A percentile compares a stretch with the other conserved stretches of the same genome.
Evolutionary conservation across 2,113 vertebrate genomes (phyloP).

Genomic region (Perccottus glenii): DNA sequence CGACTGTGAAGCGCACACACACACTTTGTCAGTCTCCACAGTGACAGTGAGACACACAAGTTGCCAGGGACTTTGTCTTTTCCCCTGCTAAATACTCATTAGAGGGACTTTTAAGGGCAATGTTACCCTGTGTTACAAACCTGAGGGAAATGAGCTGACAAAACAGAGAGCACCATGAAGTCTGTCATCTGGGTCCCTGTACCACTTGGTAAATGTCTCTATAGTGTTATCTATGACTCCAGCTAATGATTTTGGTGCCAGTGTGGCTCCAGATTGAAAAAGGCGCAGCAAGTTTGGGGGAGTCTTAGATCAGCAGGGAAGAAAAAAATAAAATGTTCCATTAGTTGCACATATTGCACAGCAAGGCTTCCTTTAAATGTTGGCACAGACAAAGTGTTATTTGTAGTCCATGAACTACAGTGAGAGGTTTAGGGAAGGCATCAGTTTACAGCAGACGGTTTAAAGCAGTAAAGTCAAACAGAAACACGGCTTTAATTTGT

Average conservation of each 20-base stretch:
- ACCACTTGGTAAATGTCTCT: neutral
- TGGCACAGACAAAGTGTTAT: slow-evolving; percentile 7
- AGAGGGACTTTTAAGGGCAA: slow-evolving; percentile 76
- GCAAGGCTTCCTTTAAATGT: neutral
- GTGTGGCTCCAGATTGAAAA: slow-evolving; percentile 49
- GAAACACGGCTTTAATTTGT: neutral
- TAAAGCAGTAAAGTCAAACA: neutral
- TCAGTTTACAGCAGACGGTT: too few species aligned
- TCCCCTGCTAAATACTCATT: slow-evolving; percentile 76
- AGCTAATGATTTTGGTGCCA: slow-evolving; percentile 48
- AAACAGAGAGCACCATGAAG: slow-evolving; percentile 44
- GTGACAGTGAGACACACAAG: slow-evolving; percentile 72
- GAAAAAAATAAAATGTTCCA: slow-evolving; percentile 38
- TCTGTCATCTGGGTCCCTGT: slow-evolving; percentile 34
- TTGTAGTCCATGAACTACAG: slow-evolving; percentile 1
- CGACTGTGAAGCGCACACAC: slow-evolving; percentile 27
- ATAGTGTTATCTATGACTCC: neutral
- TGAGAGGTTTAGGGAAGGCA: neutral
- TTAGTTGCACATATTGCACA: slow-evolving; percentile 19
- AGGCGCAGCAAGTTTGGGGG: slow-evolving; percentile 5
- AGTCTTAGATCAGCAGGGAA: slow-evolving; percentile 31
- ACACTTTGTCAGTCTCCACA: slow-evolving; percentile 64
- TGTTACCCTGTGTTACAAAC: slow-evolving; percentile 58
- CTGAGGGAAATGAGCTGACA: slow-evolving; percentile 67
- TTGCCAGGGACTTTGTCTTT: slow-evolving; percentile 58